Conservation (phyloP, 2,888 invertebrate genomes). For the Synanthedon myopaeformis region DNA sequence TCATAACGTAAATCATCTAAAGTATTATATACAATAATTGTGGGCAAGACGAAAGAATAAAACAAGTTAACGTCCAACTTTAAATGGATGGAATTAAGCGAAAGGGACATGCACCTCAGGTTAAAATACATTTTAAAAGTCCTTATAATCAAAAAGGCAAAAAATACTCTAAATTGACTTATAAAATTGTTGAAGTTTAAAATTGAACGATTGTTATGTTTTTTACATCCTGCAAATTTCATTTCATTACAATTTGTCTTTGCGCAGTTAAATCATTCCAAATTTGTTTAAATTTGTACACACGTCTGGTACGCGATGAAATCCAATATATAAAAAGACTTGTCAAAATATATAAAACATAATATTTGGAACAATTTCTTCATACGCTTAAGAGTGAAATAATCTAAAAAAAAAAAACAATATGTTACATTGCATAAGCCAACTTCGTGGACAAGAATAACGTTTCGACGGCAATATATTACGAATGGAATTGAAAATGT, state of each 20-base stretch:
- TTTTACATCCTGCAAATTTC: too few species aligned
- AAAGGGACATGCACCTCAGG: slow-evolving; percentile 44
- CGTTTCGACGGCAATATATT: slow-evolving; percentile 57
- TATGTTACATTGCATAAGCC: slow-evolving; percentile 43
- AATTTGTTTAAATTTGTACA: too few species aligned
- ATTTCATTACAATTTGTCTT: too few species aligned
- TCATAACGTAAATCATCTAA: slow-evolving; percentile 49
- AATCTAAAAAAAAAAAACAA: slow-evolving; percentile 23
- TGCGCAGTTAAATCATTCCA: too few species aligned
- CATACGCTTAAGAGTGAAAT: too few species aligned
- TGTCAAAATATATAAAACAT: too few species aligned
- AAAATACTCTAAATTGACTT: slow-evolving; percentile 43
- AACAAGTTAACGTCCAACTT: slow-evolving; percentile 43
- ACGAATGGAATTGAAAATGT: slow-evolving; percentile 55
- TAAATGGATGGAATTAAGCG: slow-evolving; percentile 60
- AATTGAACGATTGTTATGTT: slow-evolving; percentile 3
- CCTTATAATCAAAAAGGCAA: slow-evolving; percentile 24
- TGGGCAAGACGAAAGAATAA: slow-evolving; percentile 59
- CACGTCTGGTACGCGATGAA: too few species aligned
- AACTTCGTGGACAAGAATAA: slow-evolving; percentile 15
- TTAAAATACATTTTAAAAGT: slow-evolving; percentile 21
- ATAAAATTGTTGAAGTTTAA: slow-evolving; percentile 20
- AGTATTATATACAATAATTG: slow-evolving; percentile 61
- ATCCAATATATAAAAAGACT: too few species aligned
- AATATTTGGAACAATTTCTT: too few species aligned